phyloP scores from a whole-genome alignment of 2,888 invertebrate species.

The Callyntrura guangdongensis region DNA sequence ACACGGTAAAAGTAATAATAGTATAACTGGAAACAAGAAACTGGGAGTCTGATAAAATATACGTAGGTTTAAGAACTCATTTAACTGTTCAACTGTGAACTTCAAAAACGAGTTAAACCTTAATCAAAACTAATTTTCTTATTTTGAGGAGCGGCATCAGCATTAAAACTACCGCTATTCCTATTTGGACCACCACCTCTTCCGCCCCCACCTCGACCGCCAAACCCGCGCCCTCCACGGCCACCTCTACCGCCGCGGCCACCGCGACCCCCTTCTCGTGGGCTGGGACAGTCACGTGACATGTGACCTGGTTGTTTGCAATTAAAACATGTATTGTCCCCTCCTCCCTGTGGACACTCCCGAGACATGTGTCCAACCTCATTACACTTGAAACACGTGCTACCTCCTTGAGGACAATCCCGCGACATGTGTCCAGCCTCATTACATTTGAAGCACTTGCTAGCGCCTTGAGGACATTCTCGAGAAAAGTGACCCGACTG shows the following conservation, averaged over 20 bases:
- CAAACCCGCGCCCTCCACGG: slow-evolving; percentile 84
- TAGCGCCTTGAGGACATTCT: slow-evolving; percentile 74
- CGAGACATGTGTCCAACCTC: slow-evolving; percentile 64
- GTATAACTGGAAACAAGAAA: slow-evolving; percentile 29
- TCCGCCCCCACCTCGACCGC: slow-evolving; percentile 83
- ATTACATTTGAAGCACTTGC: slow-evolving; percentile 70
- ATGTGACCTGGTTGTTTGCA: slow-evolving; percentile 56
- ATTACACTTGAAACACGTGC: slow-evolving; percentile 66
- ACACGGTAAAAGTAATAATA: no score
- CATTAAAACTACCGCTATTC: slow-evolving; percentile 82
- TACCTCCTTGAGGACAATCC: slow-evolving; percentile 47
- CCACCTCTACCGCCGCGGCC: slow-evolving; percentile 83
- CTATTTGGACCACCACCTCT: slow-evolving; percentile 77
- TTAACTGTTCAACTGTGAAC: not conserved
- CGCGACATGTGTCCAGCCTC: slow-evolving; percentile 30
- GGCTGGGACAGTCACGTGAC: slow-evolving; percentile 78
- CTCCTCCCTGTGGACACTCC: slow-evolving; percentile 68
- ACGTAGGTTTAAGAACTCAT: not conserved
- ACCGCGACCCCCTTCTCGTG: slow-evolving; percentile 81
- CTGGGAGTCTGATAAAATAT: slow-evolving; percentile 44
- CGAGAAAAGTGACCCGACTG: slow-evolving; percentile 69
- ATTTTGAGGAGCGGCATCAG: slow-evolving; percentile 88
- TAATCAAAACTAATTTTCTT: slow-evolving; percentile 90
- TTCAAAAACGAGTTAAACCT: slow-evolving; percentile 84
- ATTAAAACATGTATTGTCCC: slow-evolving; percentile 46